Base-by-base conservation (phyloP, 2,797 vertebrate genomes). In the Astyanax mexicanus region DNA sequence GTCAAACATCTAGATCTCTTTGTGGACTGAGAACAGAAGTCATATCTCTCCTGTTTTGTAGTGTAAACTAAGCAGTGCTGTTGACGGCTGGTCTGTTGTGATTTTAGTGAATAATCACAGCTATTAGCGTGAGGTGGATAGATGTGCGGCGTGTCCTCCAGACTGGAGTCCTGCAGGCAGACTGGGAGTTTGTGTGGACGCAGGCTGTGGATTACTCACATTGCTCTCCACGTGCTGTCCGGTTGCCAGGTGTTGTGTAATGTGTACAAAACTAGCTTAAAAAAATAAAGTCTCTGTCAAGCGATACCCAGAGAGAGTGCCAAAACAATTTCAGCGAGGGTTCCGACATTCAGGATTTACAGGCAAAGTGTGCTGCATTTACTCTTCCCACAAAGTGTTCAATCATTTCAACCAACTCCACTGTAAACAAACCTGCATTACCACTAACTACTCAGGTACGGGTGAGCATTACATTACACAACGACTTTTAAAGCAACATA, bases 91-190 rank as follows among this genome's bases (percentile, higher is more conserved):
- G n/a, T n/a, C n/a, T n/a, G n/a, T n/a, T n/a, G n/a, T n/a, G n/a
- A 2, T 32, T 32, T 32, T 5, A 32, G 32, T 5, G 29, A 2
- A 29, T 32, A 32, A 32, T 32, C 29, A 2, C 29, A 32, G 29
- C 29, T 2, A 32, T 5, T 32, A 32, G 2, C 32, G 5, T 2
- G 29, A 32, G 29, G 29, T 32, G 17, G 17, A 47, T 7, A 49
- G 17, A 49, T 4, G 17, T 19, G 12, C 29, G 62, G 47, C 0
- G 37, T 38, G 75, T 85, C 86, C 71, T 83, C 45, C 78, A 77
- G 67, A 83, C 78, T 71, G 80, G 74, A 82, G 71, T 79, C 88
- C 76, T 27, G 21, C 6, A 29, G 64, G 38, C 67, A 62, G 37
- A 52, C 61, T 40, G 62, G 49, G 44, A 72, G 78, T 76, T 62